Conservation (phyloP, 2,113 vertebrate genomes). For the Merops nubicus region DNA sequence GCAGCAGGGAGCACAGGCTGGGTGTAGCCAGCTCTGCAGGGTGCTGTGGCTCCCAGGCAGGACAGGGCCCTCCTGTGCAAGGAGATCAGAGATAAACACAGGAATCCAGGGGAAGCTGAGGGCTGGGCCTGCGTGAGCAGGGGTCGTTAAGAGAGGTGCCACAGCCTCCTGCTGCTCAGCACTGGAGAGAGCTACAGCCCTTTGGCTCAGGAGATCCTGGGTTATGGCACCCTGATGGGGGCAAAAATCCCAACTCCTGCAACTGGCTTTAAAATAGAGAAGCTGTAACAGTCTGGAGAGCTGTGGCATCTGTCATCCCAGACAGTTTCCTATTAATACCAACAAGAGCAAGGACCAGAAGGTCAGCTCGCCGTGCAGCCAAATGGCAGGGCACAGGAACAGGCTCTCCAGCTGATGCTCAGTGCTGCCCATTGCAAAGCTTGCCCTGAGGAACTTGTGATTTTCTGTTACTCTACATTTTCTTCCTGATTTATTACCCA, state of each 20-base stretch:
- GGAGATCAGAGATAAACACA: no score
- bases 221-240: neutral
- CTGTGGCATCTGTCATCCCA: neutral
- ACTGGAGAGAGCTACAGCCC: neutral
- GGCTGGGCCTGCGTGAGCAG: neutral
- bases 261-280: neutral
- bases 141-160: neutral
- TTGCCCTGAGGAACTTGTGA: neutral
- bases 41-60: neutral
- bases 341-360: neutral
- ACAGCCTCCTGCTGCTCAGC: neutral
- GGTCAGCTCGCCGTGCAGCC: fast-evolving
- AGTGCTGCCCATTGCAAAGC: neutral
- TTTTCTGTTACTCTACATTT: neutral
- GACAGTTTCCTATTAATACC: neutral
- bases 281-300: neutral
- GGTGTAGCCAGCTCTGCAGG: neutral
- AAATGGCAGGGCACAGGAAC: neutral
- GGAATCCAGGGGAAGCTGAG: no score
- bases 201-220: neutral
- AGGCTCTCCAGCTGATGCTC: neutral
- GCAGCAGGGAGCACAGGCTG: fast-evolving
- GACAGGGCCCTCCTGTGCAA: neutral
- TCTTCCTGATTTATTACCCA: neutral
- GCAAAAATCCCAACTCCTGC: neutral